Conservation (phyloP, 1,140 invertebrate species). For the Lordiphosa clarofinis region DNA sequence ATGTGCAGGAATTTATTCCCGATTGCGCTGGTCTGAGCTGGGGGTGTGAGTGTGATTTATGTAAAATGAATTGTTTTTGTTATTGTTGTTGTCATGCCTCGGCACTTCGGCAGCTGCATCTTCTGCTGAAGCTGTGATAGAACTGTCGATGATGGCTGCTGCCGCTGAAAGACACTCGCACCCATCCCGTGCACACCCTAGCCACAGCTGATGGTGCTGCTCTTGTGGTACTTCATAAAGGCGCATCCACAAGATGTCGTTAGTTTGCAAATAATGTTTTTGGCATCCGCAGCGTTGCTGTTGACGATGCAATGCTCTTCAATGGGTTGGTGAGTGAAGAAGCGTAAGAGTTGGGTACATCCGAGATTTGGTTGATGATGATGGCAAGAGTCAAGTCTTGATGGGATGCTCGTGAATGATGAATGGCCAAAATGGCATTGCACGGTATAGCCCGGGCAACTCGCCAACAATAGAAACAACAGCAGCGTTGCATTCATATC, state of each 20-base stretch:
- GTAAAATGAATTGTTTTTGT: slow-evolving; percentile 16
- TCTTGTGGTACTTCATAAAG: slow-evolving; percentile 26
- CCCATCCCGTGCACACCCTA: slow-evolving; percentile 6
- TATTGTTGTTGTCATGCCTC: slow-evolving; percentile 14
- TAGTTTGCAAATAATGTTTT: slow-evolving; percentile 44
- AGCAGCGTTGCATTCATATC: no score
- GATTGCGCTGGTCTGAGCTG: background rate
- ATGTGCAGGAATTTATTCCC: slow-evolving; percentile 2
- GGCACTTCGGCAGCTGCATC: slow-evolving; percentile 20
- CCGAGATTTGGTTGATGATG: background rate
- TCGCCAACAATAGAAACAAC: no score
- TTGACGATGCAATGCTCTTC: slow-evolving; percentile 37
- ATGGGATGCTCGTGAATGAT: background rate
- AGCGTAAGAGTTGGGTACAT: background rate
- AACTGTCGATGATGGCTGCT: slow-evolving; percentile 35
- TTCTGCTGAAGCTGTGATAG: slow-evolving; percentile 15
- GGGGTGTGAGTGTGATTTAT: slow-evolving; percentile 14
- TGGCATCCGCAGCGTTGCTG: slow-evolving; percentile 20
- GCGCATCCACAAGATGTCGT: slow-evolving; percentile 36
- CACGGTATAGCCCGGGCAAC: no score
- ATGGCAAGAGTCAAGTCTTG: slow-evolving; percentile 1
- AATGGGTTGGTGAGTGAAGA: background rate
- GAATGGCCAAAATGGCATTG: background rate
- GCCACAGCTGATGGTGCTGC: slow-evolving; percentile 6
- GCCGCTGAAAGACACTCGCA: slow-evolving; percentile 14